Conservation (phyloP, 2,113 vertebrate species). For the cattle (Bos taurus) region DNA sequence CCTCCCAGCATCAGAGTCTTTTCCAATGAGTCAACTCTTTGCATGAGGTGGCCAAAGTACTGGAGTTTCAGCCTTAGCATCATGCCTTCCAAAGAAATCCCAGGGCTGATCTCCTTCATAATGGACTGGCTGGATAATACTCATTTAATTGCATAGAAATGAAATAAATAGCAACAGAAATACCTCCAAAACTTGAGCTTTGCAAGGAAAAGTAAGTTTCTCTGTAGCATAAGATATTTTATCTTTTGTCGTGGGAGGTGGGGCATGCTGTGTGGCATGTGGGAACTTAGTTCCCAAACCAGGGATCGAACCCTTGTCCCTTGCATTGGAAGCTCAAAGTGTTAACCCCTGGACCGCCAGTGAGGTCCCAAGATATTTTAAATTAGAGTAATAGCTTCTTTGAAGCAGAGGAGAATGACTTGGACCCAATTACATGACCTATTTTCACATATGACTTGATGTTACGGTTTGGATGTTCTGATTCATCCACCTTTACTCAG, state of each 20-base stretch:
- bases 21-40: too few relatives aligned
- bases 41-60: too few relatives aligned
- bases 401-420: not conserved
- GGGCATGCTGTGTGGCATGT: not conserved
- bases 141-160: not conserved
- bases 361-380: not conserved
- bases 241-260: not conserved
- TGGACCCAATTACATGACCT: not conserved
- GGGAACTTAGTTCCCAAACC: not conserved
- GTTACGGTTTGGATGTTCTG: not conserved
- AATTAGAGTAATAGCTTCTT: not conserved
- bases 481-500: not conserved
- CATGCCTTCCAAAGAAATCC: too few relatives aligned
- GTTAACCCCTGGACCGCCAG: not conserved
- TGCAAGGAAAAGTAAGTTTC: not conserved
- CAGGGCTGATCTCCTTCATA: too few relatives aligned
- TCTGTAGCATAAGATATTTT: not conserved
- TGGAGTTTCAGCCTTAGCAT: too few relatives aligned
- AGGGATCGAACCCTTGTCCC: not conserved
- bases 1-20: too few relatives aligned
- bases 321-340: not conserved
- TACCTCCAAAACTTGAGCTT: not conserved
- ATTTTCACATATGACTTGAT: not conserved
- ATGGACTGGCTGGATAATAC: not conserved
- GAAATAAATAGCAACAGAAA: not conserved